These are phyloP conservation scores for Himalopsyche tibetana DNA, from an alignment of 2,888 invertebrate genomes.

Conservation along the genomic window DNA sequence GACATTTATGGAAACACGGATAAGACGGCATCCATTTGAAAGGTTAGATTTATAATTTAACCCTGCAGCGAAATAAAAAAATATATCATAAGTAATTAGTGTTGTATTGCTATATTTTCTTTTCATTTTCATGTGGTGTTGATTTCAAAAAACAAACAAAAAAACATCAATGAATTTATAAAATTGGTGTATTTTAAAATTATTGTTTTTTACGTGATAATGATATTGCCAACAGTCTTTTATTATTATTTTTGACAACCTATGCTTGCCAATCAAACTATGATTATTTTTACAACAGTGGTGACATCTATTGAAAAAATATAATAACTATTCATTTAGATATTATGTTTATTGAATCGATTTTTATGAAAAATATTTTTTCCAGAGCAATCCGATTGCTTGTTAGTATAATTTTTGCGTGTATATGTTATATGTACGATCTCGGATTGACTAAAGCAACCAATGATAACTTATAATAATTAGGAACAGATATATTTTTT, in stretches of 20 bases:
- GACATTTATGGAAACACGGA: not conserved
- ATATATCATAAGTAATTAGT: not conserved
- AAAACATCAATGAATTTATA: constrained; percentile 2
- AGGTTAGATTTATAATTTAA: constrained; percentile 20
- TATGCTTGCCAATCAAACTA: not conserved
- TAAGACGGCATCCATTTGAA: not conserved
- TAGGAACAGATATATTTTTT: constrained; percentile 32
- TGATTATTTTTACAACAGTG: not conserved
- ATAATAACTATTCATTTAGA: not conserved
- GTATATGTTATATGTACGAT: constrained; percentile 2
- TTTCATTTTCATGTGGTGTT: constrained; percentile 4
- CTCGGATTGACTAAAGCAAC: constrained; percentile 39
- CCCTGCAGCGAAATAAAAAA: constrained; percentile 16
- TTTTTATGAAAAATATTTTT: no score
- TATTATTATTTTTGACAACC: not conserved
- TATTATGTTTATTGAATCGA: no score
- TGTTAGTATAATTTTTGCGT: not conserved
- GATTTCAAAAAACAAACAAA: constrained; percentile 8
- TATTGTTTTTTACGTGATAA: not conserved
- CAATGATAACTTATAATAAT: constrained; percentile 41
- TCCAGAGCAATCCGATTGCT: not conserved
- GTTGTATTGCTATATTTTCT: not conserved
- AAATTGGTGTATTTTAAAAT: constrained; percentile 17
- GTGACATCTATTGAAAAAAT: not conserved
- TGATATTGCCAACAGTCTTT: not conserved